Conservation (phyloP, 2,797 vertebrate genomes). For the Arctocebus calabarensis region DNA sequence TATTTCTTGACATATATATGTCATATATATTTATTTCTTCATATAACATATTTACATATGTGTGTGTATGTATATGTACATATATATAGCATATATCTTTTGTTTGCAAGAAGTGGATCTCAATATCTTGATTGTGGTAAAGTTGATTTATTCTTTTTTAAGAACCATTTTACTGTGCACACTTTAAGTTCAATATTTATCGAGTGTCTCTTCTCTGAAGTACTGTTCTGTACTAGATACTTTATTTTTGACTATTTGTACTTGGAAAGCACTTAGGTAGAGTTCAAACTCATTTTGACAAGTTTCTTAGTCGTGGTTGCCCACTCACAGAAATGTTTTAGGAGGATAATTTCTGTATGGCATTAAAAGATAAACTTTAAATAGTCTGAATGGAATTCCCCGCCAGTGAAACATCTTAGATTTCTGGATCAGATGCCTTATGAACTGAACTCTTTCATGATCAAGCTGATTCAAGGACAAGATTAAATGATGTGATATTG, state of each 20-base stretch:
- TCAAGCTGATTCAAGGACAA: not conserved
- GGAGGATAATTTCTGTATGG: slow-evolving; percentile 48
- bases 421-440: not conserved
- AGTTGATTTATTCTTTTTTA: not conserved
- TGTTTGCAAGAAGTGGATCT: not conserved
- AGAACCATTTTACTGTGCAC: not conserved
- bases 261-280: slow-evolving; percentile 42
- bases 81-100: not conserved
- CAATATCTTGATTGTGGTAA: not conserved
- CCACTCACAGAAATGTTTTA: slow-evolving; percentile 59
- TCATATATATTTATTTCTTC: not conserved
- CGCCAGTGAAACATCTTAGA: slow-evolving; percentile 23
- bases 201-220: not conserved
- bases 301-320: slow-evolving; percentile 38
- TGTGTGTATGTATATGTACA: too few relatives aligned
- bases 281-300: slow-evolving; percentile 39
- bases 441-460: slow-evolving; percentile 12
- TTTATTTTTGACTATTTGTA: slow-evolving; percentile 15
- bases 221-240: not conserved
- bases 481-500: not conserved
- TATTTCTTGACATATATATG: not conserved
- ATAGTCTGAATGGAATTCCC: slow-evolving; percentile 51
- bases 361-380: slow-evolving; percentile 45
- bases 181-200: not conserved
- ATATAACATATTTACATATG: too few relatives aligned